phyloP scores from a whole-genome alignment of 2,797 vertebrate species.

The Melanotaenia boesemani region DNA sequence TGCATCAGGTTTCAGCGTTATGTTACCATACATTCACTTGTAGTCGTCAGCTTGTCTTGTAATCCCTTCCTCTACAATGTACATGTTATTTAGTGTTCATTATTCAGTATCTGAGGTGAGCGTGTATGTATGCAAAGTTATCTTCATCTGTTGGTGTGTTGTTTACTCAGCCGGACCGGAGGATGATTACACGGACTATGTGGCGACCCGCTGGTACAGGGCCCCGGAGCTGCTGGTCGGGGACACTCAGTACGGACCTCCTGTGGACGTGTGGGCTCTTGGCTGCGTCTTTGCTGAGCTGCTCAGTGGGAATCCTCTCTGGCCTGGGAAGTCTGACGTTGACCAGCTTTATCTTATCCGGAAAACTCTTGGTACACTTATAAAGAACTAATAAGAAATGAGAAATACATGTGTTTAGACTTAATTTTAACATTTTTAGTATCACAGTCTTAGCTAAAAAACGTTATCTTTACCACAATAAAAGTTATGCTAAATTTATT shows the following conservation, averaged over 20 bases:
- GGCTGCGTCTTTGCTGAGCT: slow-evolving; percentile 91
- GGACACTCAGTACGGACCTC: slow-evolving; percentile 89
- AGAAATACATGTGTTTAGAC: no score
- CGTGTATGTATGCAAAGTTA: slow-evolving; percentile 9
- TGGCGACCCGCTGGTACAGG: slow-evolving; percentile 92
- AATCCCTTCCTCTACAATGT: slow-evolving; percentile 62
- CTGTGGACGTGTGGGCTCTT: slow-evolving; percentile 89
- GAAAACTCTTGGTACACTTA: slow-evolving; percentile 85
- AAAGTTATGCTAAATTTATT: not conserved
- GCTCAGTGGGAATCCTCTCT: slow-evolving; percentile 88
- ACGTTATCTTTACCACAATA: no score
- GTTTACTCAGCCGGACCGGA: slow-evolving; percentile 84
- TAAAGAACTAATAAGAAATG: not conserved
- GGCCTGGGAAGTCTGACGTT: slow-evolving; percentile 91
- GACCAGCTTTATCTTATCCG: slow-evolving; percentile 92
- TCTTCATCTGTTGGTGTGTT: slow-evolving; percentile 31
- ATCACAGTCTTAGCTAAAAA: no score
- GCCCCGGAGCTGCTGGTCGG: slow-evolving; percentile 91
- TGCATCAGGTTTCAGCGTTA: slow-evolving; percentile 69
- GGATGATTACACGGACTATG: slow-evolving; percentile 92
- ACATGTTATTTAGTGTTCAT: slow-evolving; percentile 58
- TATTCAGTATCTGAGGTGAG: slow-evolving; percentile 40
- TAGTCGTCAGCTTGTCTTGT: slow-evolving; percentile 67
- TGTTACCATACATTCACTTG: slow-evolving; percentile 75
- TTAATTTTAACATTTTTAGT: no score